Evolutionary conservation across 2,797 vertebrate species (phyloP).

Genomic region (Clarias laeviceps): DNA sequence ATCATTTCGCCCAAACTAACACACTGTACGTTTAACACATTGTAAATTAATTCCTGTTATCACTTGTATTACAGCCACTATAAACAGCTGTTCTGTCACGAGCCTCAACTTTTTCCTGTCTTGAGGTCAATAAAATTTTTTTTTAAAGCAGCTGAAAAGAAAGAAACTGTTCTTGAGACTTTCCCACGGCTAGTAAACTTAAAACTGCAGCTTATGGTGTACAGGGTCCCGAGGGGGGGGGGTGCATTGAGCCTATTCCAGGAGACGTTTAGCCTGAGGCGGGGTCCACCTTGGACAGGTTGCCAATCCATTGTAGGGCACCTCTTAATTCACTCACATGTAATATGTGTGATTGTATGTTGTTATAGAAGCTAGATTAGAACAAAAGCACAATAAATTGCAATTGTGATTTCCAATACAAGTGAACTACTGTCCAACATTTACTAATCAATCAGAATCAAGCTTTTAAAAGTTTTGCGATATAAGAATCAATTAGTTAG

Average conservation of each 20-base stretch:
- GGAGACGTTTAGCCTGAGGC: no score
- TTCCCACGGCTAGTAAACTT: neutral
- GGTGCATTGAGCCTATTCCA: no score
- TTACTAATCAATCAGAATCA: neutral
- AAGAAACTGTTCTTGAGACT: neutral
- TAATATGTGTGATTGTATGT: neutral
- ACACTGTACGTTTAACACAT: neutral
- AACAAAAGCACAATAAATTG: neutral
- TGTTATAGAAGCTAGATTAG: neutral
- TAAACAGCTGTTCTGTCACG: neutral
- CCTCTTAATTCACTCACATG: neutral
- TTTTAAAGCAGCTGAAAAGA: neutral
- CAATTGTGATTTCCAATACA: no score
- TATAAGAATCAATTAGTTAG: neutral
- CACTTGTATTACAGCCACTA: neutral
- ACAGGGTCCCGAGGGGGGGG: no score
- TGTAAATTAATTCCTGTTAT: neutral
- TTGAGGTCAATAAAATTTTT: neutral
- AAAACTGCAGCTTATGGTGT: neutral
- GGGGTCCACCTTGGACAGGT: no score
- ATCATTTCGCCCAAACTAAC: neutral
- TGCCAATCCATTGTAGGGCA: no score
- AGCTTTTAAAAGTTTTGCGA: neutral
- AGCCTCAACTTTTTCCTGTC: neutral
- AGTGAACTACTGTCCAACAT: neutral